phyloP scores from a whole-genome alignment of 2,888 invertebrate genomes.

The Caradrina kadenii region DNA sequence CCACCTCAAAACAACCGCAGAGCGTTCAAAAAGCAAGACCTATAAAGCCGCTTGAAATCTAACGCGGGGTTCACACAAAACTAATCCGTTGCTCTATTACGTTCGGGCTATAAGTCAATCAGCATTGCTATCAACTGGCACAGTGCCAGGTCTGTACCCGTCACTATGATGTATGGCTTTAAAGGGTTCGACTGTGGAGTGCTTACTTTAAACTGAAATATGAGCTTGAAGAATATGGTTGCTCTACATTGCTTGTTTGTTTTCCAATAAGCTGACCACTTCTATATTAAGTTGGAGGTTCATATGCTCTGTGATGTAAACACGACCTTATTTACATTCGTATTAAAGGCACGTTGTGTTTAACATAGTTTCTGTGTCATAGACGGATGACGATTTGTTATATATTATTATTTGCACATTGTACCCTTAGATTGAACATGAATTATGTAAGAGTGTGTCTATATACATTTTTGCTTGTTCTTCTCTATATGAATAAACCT shows the following conservation, averaged over 20 bases:
- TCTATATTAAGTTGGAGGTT: background rate
- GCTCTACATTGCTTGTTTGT: slow-evolving; percentile 17
- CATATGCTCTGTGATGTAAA: too few relatives aligned
- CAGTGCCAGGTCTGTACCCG: slow-evolving; percentile 51
- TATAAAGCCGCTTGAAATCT: slow-evolving; percentile 18
- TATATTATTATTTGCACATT: too few relatives aligned
- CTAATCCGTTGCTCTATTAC: slow-evolving; percentile 48
- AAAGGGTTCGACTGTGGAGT: slow-evolving; percentile 50
- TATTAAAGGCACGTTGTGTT: too few relatives aligned
- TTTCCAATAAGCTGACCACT: slow-evolving; percentile 7
- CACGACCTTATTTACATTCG: too few relatives aligned
- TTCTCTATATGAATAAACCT: too few relatives aligned
- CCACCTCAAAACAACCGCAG: slow-evolving; percentile 5
- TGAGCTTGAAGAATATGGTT: slow-evolving; percentile 52
- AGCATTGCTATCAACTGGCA: slow-evolving; percentile 54
- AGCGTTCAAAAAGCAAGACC: background rate
- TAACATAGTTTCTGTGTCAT: too few relatives aligned
- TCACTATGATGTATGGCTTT: slow-evolving; percentile 57
- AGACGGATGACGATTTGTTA: too few relatives aligned
- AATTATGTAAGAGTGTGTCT: too few relatives aligned
- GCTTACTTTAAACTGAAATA: slow-evolving; percentile 61
- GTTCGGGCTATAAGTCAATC: slow-evolving; percentile 62
- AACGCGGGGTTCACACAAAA: slow-evolving; percentile 48
- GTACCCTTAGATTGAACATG: too few relatives aligned
- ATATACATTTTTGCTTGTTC: too few relatives aligned